These are phyloP conservation scores for Lepus europaeus DNA, from an alignment of 2,113 vertebrate species.

Conservation along the genomic window DNA sequence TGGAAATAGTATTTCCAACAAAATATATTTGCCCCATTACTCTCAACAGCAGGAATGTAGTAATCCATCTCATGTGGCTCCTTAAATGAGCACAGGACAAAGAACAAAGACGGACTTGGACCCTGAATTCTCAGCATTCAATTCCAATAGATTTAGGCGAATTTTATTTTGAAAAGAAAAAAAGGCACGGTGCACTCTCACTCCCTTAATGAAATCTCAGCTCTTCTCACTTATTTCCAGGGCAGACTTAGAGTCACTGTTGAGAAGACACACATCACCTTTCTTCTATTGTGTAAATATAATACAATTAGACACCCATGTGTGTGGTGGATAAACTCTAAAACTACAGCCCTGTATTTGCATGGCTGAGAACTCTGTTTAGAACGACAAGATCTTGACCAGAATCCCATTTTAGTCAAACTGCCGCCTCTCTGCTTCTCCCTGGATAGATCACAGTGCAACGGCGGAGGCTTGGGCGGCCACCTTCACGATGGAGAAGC, in stretches of 20 bases:
- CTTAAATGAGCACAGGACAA: neutral
- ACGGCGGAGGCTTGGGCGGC: neutral
- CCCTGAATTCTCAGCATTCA: neutral
- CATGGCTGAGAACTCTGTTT: neutral
- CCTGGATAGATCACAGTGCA: neutral
- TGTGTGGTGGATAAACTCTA: neutral
- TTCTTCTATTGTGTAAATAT: neutral
- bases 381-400: neutral
- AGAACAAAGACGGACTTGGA: neutral
- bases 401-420: neutral
- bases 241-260: neutral
- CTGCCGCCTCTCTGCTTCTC: neutral
- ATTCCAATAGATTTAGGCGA: neutral
- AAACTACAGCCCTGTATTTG: neutral
- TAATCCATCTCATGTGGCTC: neutral
- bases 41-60: neutral
- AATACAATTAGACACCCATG: neutral
- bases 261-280: neutral
- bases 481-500: neutral
- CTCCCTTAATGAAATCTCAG: neutral
- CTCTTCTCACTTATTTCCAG: neutral
- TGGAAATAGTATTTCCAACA: neutral
- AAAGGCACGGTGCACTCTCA: neutral
- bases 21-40: neutral
- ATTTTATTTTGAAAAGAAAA: slow-evolving; percentile 26